These are phyloP conservation scores for Athrips mouffetella DNA, from an alignment of 2,888 invertebrate genomes.

Conservation along the genomic window DNA sequence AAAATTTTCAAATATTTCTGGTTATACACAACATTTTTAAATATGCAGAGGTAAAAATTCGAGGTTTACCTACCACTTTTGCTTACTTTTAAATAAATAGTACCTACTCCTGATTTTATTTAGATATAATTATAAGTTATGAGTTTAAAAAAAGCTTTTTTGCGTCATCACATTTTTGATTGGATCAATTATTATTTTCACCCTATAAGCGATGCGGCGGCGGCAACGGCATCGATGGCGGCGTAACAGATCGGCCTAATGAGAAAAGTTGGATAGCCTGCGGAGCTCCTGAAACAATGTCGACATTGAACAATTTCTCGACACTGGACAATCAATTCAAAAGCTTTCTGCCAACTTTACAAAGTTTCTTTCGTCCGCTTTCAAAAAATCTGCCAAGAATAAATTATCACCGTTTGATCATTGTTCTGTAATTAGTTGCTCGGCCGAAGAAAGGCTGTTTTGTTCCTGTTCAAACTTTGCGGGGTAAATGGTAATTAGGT, in stretches of 20 bases:
- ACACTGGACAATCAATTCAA: slow-evolving; percentile 70
- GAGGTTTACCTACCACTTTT: no score
- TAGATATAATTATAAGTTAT: no score
- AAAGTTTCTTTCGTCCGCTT: slow-evolving; percentile 50
- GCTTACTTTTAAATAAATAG: no score
- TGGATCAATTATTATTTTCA: no score
- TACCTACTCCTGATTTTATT: no score
- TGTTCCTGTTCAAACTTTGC: not conserved
- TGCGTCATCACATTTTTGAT: no score
- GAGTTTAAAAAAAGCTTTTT: no score
- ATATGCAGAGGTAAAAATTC: no score
- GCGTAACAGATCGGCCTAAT: slow-evolving; percentile 67
- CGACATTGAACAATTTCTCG: slow-evolving; percentile 63
- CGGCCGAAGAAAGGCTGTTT: not conserved
- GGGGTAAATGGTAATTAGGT: slow-evolving; percentile 3
- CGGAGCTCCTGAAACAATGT: slow-evolving; percentile 62
- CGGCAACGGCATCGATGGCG: slow-evolving; percentile 39
- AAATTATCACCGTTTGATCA: slow-evolving; percentile 35
- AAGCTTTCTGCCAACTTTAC: slow-evolving; percentile 55
- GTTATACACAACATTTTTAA: no score
- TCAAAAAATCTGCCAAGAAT: slow-evolving; percentile 41
- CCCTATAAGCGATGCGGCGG: not conserved
- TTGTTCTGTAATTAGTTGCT: slow-evolving; percentile 12
- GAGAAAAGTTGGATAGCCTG: slow-evolving; percentile 70
- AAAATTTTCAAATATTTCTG: no score